Evolutionary conservation across 2,888 invertebrate genomes (phyloP).

Genomic region (Lymantria monacha): DNA sequence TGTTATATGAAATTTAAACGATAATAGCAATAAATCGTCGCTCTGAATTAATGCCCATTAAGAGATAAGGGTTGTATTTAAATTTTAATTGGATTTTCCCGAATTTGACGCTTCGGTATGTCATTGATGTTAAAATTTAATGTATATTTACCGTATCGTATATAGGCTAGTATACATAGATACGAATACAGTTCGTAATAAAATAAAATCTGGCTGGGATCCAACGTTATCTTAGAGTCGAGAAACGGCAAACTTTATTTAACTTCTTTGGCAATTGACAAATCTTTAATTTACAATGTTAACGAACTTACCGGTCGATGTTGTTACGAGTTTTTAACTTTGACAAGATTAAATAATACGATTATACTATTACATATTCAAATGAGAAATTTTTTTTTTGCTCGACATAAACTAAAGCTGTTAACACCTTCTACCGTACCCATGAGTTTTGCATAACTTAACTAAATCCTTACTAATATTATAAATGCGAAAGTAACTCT

Average conservation of each 20-base stretch:
- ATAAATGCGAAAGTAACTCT: too few relatives aligned
- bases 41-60: slow-evolving; percentile 39
- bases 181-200: slow-evolving; percentile 36
- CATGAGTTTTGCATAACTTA: too few relatives aligned
- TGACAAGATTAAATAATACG: slow-evolving; percentile 53
- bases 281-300: slow-evolving; percentile 65
- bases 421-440: too few relatives aligned
- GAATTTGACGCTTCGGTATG: slow-evolving; percentile 12
- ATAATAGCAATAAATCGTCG: slow-evolving; percentile 28
- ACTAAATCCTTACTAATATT: too few relatives aligned
- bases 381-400: too few relatives aligned
- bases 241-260: slow-evolving; percentile 61
- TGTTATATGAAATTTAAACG: slow-evolving; percentile 11
- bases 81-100: slow-evolving; percentile 35
- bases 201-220: slow-evolving; percentile 50
- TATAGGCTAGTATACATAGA: slow-evolving; percentile 11
- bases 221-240: slow-evolving; percentile 56
- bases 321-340: slow-evolving; percentile 52
- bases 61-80: slow-evolving; percentile 36
- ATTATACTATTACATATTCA: not conserved
- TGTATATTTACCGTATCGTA: slow-evolving; percentile 24
- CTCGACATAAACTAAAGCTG: too few relatives aligned
- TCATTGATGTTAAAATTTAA: slow-evolving; percentile 34
- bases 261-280: slow-evolving; percentile 62
- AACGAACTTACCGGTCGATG: slow-evolving; percentile 57